phyloP scores from a whole-genome alignment of 1,140 invertebrate species.

The Teleogryllus occipitalis region DNA sequence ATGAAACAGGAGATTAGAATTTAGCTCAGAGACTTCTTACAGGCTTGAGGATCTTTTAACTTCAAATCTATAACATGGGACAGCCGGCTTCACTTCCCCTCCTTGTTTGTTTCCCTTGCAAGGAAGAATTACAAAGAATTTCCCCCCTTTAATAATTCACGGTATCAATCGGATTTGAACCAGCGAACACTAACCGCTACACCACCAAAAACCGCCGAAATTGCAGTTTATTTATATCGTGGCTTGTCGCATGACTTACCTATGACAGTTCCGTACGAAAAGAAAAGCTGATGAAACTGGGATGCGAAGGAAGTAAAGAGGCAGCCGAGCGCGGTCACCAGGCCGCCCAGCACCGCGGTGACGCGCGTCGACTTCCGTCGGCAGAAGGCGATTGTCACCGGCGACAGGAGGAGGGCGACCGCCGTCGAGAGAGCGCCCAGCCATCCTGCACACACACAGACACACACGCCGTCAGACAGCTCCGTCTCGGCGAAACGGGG shows the following conservation, averaged over 20 bases:
- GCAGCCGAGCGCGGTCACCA: slow-evolving; percentile 75
- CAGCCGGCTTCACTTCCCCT: too few relatives aligned
- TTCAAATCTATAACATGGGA: too few relatives aligned
- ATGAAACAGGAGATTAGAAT: too few relatives aligned
- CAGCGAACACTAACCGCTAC: too few relatives aligned
- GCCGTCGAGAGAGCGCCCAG: slow-evolving; percentile 74
- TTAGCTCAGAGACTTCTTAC: too few relatives aligned
- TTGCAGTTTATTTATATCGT: too few relatives aligned
- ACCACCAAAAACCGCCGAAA: too few relatives aligned
- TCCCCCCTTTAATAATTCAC: too few relatives aligned
- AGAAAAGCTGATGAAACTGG: slow-evolving; percentile 82
- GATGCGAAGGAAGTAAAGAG: slow-evolving; percentile 82
- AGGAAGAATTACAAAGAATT: too few relatives aligned
- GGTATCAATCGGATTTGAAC: too few relatives aligned
- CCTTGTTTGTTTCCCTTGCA: too few relatives aligned
- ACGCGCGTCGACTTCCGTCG: slow-evolving; percentile 75
- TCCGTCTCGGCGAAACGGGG: background rate
- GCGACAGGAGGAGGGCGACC: slow-evolving; percentile 69
- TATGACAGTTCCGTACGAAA: slow-evolving; percentile 64
- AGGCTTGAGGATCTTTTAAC: too few relatives aligned
- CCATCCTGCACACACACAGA: slow-evolving; percentile 51
- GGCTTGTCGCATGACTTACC: slow-evolving; percentile 50
- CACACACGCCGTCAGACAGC: background rate
- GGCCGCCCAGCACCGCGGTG: slow-evolving; percentile 78
- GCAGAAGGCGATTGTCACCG: slow-evolving; percentile 76